Base-by-base conservation (phyloP, 2,888 invertebrate species). In the Sarcophaga rosellei region DNA sequence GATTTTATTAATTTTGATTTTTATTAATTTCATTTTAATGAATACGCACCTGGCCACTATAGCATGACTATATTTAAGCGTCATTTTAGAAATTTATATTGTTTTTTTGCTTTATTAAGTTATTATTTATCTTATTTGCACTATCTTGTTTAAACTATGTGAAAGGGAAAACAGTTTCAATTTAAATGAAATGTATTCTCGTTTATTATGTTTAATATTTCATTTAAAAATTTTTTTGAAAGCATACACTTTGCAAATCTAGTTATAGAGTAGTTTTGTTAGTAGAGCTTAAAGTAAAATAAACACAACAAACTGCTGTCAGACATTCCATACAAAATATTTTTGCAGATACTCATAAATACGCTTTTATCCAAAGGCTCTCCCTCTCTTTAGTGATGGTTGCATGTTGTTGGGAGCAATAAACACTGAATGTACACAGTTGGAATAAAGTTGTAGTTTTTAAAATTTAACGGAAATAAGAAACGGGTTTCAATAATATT, bases 31-130 rank as follows among this genome's bases (percentile, higher is more conserved):
- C 62, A 47, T 21, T 73, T 70, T 53, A 62, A 61, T 57, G 45
- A 69, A 72, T 85, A 88, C 90, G 89, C 88, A 93, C 93, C 93
- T 94, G 89, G 95, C 96, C 53, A 98, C 96, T 82, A 98, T 95
- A 25, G 97, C 98, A 93, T 97, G 97, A 82, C 97, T 96, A 93
- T 95, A 96, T 89, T 95, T 95, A 89, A 95, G 94, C 84, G 94
- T 82, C 87, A 87, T 93, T 92, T 94, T 94, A 94, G 4, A n/a
- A 21, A 47, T 21, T 68, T 45, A 10, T 65, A n/a, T 63, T 21
- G 12, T 17, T 53, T 79, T 12, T 65, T 35, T 35, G 2, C 8
- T 35, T 35, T 35, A 35, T 35, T 35, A 35, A 35, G 8, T 35
- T 35, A 35, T 35, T 35, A 1, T 11, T 45, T 68, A 68, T 68